phyloP scores from a whole-genome alignment of 1,140 invertebrate species.

The Conopomorpha cramerella region DNA sequence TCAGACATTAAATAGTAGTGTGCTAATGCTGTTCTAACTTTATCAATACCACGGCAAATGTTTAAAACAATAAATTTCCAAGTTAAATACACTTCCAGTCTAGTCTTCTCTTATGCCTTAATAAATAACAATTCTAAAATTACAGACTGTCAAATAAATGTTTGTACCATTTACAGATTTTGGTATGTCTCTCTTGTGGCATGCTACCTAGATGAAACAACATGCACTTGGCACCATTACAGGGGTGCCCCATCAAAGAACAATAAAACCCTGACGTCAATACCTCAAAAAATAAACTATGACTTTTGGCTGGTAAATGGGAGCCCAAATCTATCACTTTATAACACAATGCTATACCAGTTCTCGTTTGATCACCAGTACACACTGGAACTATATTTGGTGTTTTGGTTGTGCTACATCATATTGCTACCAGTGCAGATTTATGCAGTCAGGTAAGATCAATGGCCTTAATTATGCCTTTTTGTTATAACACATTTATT shows the following conservation, averaged over 20 bases:
- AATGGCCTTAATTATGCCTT: no score
- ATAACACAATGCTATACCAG: slow-evolving; percentile 90
- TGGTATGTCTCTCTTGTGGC: slow-evolving; percentile 95
- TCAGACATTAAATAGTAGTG: no score
- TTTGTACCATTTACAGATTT: slow-evolving; percentile 83
- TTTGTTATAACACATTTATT: no score
- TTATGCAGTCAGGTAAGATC: slow-evolving; percentile 74
- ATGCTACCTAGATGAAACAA: slow-evolving; percentile 79
- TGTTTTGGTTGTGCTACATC: slow-evolving; percentile 88
- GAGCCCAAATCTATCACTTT: slow-evolving; percentile 82
- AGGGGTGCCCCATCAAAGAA: slow-evolving; percentile 22
- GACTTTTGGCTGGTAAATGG: slow-evolving; percentile 97
- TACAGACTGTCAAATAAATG: no score
- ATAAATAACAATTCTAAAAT: no score
- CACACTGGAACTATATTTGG: slow-evolving; percentile 87
- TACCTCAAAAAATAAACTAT: slow-evolving; percentile 70
- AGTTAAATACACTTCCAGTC: no score
- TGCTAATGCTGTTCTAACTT: no score
- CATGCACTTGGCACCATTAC: slow-evolving; percentile 84
- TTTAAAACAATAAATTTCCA: no score
- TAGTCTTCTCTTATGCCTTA: no score
- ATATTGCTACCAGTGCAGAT: slow-evolving; percentile 87
- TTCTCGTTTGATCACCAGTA: slow-evolving; percentile 97
- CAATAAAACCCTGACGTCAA: slow-evolving; percentile 33
- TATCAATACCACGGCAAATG: no score